Percentiles rank a stretch among this genome's conserved stretches.
phyloP scores from a whole-genome alignment of 2,113 vertebrate species.

The Girardinichthys multiradiatus region DNA sequence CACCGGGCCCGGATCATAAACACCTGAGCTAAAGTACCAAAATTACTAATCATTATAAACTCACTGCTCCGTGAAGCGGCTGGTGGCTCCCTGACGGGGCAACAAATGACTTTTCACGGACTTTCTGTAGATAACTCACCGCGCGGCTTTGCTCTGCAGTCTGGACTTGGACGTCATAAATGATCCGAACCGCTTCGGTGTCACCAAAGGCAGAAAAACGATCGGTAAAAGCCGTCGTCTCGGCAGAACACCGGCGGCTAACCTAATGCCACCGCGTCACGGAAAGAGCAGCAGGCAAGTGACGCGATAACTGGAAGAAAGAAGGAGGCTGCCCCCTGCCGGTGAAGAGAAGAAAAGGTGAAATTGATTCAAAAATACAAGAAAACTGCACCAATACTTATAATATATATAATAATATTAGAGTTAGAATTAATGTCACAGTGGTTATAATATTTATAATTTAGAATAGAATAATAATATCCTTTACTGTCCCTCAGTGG shows the following conservation, averaged over 20 bases:
- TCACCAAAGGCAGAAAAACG: too few relatives aligned
- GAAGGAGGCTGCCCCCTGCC: slow-evolving; percentile 13
- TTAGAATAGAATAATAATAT: too few relatives aligned
- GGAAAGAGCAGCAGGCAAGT: slow-evolving; percentile 1
- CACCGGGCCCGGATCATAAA: too few relatives aligned
- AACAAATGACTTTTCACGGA: background rate
- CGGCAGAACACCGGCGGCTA: background rate
- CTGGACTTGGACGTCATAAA: slow-evolving; percentile 54
- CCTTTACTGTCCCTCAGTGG: too few relatives aligned
- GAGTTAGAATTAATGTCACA: too few relatives aligned
- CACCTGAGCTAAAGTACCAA: too few relatives aligned
- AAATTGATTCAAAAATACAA: too few relatives aligned
- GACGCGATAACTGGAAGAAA: slow-evolving; percentile 36
- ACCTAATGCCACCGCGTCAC: background rate
- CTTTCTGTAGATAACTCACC: slow-evolving; percentile 47
- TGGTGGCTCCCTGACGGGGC: background rate
- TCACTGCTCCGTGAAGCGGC: background rate
- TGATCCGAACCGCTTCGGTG: background rate
- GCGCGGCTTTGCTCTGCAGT: background rate
- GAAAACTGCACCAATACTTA: too few relatives aligned
- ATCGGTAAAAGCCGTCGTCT: background rate
- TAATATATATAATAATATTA: too few relatives aligned
- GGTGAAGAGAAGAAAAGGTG: background rate
- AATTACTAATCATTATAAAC: too few relatives aligned
- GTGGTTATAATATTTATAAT: too few relatives aligned